Evolutionary conservation across 2,113 vertebrate species (phyloP), one percentile per base, ranked within the genome.

Genomic region (Cichladusa arquata): DNA sequence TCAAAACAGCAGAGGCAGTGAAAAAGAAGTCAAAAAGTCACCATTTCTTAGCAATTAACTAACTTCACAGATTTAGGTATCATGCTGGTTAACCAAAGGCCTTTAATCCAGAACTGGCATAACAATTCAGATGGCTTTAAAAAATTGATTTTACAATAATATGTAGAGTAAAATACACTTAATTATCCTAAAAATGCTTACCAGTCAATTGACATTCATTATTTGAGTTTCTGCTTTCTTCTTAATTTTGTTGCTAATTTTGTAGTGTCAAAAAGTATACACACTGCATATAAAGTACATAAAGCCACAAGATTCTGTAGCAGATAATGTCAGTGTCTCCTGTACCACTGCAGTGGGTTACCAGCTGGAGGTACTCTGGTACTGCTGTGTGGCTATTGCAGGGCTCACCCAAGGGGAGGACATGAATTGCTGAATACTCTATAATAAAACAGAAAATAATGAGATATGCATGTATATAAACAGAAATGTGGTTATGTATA

Each of bases 251-350:
- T 92, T 86, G 45, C 28, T 90, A 33, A 88, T 84, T 89, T 82
- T 77, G 78, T 42, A 94, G 33, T 79, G 22, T 82, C 86, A 95
- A 20, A 93, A 47, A 91, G 34, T 84, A 42, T 40, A 76, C 34
- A 66, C 31, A 34, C 92, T 90, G 44, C 45, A 67, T 54, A 82
- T 6, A 65, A 86, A 58, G 53, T n/a, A 86, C 26, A 77, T 62
- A 83, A 92, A 95, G 57, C 58, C 86, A 65, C 71, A 82, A 71
- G 65, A 66, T 66, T 76, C 78, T 92, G 84, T 42, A 86, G 67
- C 64, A 93, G 14, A 53, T 17, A 40, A 74, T 33, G 44, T 98
- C 95, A 98, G 64, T 95, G 96, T 95, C 94, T 98, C 95, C 96
- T 98, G 79, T 97, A 96, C 48, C 93, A 33, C 51, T 61, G 94